Evolutionary conservation across 2,113 vertebrate genomes (phyloP), one percentile per base, ranked within the genome.

Genomic region (Festucalex cinctus): DNA sequence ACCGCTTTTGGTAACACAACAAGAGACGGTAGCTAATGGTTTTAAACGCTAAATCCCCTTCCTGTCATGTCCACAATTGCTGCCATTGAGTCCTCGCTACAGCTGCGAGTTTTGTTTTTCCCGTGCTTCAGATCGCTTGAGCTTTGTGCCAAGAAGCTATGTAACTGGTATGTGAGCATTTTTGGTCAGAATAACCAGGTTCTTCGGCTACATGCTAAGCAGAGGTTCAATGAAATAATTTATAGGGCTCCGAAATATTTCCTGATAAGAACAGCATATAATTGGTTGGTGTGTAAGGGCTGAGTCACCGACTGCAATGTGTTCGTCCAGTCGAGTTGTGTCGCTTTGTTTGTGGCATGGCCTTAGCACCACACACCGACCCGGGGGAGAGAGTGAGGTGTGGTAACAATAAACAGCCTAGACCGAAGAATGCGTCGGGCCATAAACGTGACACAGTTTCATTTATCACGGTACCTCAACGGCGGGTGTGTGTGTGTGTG

Each of bases 1-100:
- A 54, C 70, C 56, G 72, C 60, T 79, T 66, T 61, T 49, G 59
- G 43, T 66, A 72, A 74, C 74, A 68, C 72, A 67, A 76, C 76
- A 74, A 75, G 69, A 78, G 67, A 82, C 68, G 13, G 76, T 77
- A 84, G 86, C 82, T 86, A 88, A 88, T 80, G 82, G 82, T 87
- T 87, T 85, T 78, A 84, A 83, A 80, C 63, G 71, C 68, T 73
- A 75, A 78, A 79, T 83, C 78, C 83, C 80, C 70, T 17, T 70
- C 28, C 81, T 80, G 83, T 85, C 85, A 85, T 68, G 73, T 75
- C 65, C 20, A 73, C 77, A 74, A 73, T 70, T 76, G 81, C 71
- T 67, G 58, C 49, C 71, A 32, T 20, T 83, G 82, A 88, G 66
- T 77, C 57, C 63, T 60, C 48, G 53, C 71, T 82, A 64, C 88